Conservation (phyloP, 2,113 vertebrate genomes). For the Hemibagrus wyckioides region DNA sequence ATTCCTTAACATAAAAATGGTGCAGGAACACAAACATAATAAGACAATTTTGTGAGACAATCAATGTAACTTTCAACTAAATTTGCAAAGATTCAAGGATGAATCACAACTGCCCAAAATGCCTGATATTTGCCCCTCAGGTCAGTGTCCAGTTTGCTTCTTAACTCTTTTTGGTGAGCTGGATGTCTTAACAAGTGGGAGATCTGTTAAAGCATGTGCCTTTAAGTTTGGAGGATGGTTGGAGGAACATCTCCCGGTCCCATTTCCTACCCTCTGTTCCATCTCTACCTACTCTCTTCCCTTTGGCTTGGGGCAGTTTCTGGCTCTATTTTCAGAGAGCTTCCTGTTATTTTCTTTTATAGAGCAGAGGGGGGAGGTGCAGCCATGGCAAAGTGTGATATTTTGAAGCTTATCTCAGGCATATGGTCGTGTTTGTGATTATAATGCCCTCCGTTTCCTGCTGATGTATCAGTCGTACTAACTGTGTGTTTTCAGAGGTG, state of each 20-base stretch:
- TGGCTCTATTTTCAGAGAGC: slow-evolving; percentile 23
- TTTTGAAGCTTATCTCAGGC: slow-evolving; percentile 6
- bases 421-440: not conserved
- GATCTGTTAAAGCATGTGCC: not conserved
- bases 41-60: not conserved
- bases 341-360: slow-evolving; percentile 35
- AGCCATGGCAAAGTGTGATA: not conserved
- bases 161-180: not conserved
- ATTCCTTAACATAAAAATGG: not conserved
- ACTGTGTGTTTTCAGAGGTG: not conserved
- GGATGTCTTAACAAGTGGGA: not conserved
- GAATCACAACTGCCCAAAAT: not conserved
- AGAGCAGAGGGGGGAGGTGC: not conserved
- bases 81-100: not conserved
- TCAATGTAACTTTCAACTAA: not conserved
- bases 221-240: not conserved
- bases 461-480: not conserved
- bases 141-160: not conserved
- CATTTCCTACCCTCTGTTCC: not conserved
- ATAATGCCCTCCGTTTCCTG: slow-evolving; percentile 19
- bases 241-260: not conserved
- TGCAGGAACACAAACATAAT: not conserved
- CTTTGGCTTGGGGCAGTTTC: slow-evolving; percentile 19
- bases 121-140: not conserved
- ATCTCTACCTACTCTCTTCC: not conserved